Conservation (phyloP, 2,113 vertebrate genomes). For the Mirza zaza region DNA sequence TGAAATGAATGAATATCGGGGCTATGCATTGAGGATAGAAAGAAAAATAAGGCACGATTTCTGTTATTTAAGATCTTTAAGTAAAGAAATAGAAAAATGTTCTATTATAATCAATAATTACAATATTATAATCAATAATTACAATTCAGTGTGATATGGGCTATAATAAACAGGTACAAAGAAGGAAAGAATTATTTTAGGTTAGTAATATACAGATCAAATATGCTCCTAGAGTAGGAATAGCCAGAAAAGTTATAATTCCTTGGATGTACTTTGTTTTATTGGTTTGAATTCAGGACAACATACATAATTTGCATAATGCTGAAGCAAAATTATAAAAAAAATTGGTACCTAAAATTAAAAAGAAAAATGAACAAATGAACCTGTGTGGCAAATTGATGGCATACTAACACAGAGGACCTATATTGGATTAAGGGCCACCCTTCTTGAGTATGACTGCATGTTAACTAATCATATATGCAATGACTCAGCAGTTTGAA, state of each 20-base stretch:
- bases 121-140: neutral
- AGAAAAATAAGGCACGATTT: neutral
- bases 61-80: neutral
- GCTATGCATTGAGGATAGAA: neutral
- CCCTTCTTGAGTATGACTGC: too few species aligned
- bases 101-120: neutral
- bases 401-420: neutral
- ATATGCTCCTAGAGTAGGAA: neutral
- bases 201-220: neutral
- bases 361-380: neutral
- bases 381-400: neutral
- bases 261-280: neutral
- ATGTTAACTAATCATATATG: too few species aligned
- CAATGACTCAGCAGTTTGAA: neutral
- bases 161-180: neutral
- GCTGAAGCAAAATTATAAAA: neutral
- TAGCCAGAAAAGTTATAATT: neutral
- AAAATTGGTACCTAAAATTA: neutral
- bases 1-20: neutral
- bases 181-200: neutral
- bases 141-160: neutral
- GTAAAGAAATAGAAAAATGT: neutral
- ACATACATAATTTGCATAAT: neutral
- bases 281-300: neutral
- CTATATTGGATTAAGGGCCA: neutral